phyloP scores from a whole-genome alignment of 2,113 vertebrate species.

The Prinia subflava region DNA sequence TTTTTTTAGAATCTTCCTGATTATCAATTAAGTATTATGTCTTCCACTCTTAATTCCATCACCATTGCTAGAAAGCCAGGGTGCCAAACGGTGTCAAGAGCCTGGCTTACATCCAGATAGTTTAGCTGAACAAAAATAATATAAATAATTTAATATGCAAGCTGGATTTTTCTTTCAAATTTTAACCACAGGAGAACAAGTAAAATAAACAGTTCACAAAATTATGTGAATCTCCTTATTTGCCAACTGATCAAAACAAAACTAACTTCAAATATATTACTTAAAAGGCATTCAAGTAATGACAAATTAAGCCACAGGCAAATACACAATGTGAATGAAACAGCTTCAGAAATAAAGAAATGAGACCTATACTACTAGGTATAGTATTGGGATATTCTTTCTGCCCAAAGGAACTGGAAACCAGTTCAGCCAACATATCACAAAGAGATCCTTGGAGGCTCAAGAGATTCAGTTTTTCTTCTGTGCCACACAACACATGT shows the following conservation, averaged over 20 bases:
- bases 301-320: not conserved
- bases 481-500: not conserved
- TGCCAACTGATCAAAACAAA: not conserved
- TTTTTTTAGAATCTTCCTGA: conserved; percentile 21
- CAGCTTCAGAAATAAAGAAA: not conserved
- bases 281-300: not conserved
- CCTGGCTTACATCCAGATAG: not conserved
- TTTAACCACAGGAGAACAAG: not conserved
- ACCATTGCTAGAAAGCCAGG: conserved; percentile 33
- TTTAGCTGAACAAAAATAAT: not conserved
- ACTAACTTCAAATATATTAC: not conserved
- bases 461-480: not conserved
- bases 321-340: not conserved
- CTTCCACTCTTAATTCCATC: not conserved
- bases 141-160: not conserved
- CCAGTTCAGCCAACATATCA: not conserved
- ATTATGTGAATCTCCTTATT: not conserved
- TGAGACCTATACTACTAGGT: not conserved
- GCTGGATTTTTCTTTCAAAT: not conserved
- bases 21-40: conserved; percentile 8
- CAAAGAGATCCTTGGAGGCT: not conserved
- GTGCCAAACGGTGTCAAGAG: not conserved
- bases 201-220: not conserved
- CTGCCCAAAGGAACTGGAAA: not conserved
- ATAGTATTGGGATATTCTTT: not conserved